These are phyloP conservation scores for Dasyornis broadbenti DNA, from an alignment of 2,113 vertebrate species.

Conservation along the genomic window DNA sequence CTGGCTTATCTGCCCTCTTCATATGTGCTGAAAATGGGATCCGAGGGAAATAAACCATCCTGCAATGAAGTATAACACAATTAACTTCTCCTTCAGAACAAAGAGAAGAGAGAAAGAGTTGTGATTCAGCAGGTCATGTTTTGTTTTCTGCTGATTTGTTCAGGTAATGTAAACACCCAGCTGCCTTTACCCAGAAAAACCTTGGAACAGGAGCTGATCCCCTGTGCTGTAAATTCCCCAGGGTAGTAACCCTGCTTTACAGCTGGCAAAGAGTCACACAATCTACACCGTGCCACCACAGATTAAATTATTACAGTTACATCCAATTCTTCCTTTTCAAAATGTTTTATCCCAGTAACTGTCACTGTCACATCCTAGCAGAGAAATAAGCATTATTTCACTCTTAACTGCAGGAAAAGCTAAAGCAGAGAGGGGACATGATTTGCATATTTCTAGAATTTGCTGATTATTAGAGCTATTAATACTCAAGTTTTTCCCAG, in stretches of 20 bases:
- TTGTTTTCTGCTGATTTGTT: neutral
- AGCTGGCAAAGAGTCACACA: neutral
- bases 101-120: neutral
- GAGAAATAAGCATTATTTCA: neutral
- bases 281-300: neutral
- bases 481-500: neutral
- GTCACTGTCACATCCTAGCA: neutral
- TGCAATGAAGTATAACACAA: neutral
- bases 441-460: neutral
- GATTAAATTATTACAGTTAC: neutral
- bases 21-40: accelerated
- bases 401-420: neutral
- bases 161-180: neutral
- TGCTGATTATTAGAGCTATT: neutral
- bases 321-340: neutral
- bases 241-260: neutral
- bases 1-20: neutral
- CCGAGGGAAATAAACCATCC: neutral
- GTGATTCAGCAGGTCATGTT: neutral
- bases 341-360: neutral
- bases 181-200: neutral
- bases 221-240: neutral
- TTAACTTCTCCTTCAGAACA: neutral
- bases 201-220: neutral
- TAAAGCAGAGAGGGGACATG: neutral